Conservation (phyloP, 2,113 vertebrate genomes). For the Pycnonotus jocosus region DNA sequence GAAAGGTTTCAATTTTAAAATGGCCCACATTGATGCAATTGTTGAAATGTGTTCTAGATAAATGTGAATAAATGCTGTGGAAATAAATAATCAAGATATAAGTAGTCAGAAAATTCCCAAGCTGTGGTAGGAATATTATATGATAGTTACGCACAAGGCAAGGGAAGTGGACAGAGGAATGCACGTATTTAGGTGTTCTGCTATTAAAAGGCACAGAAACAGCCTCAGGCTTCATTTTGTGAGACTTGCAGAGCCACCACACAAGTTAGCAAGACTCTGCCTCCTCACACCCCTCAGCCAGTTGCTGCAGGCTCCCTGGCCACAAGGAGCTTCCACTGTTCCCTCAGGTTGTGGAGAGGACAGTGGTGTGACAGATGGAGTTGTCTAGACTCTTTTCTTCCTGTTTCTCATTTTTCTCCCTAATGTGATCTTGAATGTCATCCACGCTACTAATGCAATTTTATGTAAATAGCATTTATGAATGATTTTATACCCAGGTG, state of each 20-base stretch:
- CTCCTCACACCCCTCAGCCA: not conserved
- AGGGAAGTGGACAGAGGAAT: not conserved
- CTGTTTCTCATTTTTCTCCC: not conserved
- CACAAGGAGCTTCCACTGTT: not conserved
- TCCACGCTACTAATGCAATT: not conserved
- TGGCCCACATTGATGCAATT: not conserved
- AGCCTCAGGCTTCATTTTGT: not conserved
- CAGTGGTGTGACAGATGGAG: not conserved
- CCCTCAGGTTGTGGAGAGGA: not conserved
- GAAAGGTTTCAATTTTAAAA: not conserved
- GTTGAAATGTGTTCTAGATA: not conserved
- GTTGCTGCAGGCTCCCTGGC: not conserved
- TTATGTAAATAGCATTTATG: not conserved
- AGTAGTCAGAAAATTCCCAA: not conserved
- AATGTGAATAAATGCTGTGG: not conserved
- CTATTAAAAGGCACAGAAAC: not conserved
- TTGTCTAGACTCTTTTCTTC: not conserved
- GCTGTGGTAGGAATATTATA: not conserved
- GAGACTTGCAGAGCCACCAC: not conserved
- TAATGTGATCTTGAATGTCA: not conserved
- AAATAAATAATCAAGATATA: not conserved
- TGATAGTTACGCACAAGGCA: not conserved
- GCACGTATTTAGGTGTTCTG: not conserved
- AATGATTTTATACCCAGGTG: slow-evolving; percentile 41
- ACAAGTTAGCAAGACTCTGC: not conserved